phyloP scores from a whole-genome alignment of 2,113 vertebrate genomes.

The Gallinago media region DNA sequence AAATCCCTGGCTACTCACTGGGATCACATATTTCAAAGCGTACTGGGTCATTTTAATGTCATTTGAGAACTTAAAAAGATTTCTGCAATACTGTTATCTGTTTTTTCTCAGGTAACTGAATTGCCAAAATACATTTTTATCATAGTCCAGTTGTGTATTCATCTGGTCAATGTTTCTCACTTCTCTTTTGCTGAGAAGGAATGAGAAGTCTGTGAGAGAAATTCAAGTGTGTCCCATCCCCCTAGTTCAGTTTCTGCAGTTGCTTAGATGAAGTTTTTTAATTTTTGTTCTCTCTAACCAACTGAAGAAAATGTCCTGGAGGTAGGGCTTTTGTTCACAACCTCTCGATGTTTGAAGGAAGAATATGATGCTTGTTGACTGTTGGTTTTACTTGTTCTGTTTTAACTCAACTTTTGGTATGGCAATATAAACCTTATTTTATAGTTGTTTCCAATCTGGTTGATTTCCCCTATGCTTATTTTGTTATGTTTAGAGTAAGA shows the following conservation, averaged over 20 bases:
- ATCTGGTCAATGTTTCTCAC: neutral
- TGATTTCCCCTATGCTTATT: neutral
- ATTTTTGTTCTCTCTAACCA: neutral
- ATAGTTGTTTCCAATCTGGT: neutral
- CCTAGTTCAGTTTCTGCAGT: neutral
- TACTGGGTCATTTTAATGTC: neutral
- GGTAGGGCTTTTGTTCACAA: neutral
- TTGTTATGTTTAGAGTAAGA: neutral
- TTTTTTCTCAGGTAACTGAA: constrained; percentile 26
- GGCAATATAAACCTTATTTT: neutral
- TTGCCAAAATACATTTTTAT: neutral
- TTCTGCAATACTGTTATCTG: neutral
- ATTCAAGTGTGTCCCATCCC: neutral
- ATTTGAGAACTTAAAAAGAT: neutral
- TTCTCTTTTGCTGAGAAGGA: neutral
- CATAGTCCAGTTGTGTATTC: neutral
- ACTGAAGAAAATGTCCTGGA: neutral
- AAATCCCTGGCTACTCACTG: neutral
- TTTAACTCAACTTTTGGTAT: neutral
- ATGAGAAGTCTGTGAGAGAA: neutral
- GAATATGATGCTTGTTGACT: neutral
- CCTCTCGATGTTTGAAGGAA: neutral
- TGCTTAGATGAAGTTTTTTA: neutral
- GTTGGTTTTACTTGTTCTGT: neutral
- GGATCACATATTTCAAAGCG: neutral